A percentile compares a stretch with the other conserved stretches of the same genome.
phyloP scores from a whole-genome alignment of 2,797 vertebrate species.

The Urosaurus nigricauda region DNA sequence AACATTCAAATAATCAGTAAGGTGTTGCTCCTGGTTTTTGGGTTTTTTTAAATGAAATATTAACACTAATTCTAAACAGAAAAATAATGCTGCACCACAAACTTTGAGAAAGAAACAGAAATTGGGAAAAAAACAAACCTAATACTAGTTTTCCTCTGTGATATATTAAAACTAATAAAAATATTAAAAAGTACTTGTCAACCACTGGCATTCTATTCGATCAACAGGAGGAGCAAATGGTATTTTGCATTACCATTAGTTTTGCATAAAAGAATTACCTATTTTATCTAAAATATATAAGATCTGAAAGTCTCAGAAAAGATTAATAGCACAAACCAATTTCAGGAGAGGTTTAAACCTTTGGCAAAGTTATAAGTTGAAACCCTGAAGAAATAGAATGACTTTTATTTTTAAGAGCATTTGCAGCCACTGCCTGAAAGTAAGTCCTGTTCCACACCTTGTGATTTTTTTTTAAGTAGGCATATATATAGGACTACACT shows the following conservation, averaged over 20 bases:
- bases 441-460: too few relatives aligned
- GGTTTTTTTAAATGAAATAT: too few relatives aligned
- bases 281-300: constrained; percentile 12
- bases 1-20: too few relatives aligned
- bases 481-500: neutral
- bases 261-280: neutral
- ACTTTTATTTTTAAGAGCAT: neutral
- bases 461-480: neutral
- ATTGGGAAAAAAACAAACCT: neutral
- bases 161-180: neutral
- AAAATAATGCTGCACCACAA: too few relatives aligned
- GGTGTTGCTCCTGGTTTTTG: too few relatives aligned
- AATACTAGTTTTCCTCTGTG: neutral
- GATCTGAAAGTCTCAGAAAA: neutral
- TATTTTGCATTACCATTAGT: neutral
- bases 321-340: constrained; percentile 30
- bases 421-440: neutral
- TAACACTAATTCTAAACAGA: too few relatives aligned
- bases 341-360: neutral
- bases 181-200: neutral
- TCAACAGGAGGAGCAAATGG: neutral
- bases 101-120: too few relatives aligned
- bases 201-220: neutral
- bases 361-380: neutral
- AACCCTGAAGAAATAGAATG: neutral